A percentile compares a stretch with the other conserved stretches of the same genome.
These are phyloP conservation scores for Epicampocera succincta DNA, from an alignment of 2,888 invertebrate genomes.

Conservation along the genomic window DNA sequence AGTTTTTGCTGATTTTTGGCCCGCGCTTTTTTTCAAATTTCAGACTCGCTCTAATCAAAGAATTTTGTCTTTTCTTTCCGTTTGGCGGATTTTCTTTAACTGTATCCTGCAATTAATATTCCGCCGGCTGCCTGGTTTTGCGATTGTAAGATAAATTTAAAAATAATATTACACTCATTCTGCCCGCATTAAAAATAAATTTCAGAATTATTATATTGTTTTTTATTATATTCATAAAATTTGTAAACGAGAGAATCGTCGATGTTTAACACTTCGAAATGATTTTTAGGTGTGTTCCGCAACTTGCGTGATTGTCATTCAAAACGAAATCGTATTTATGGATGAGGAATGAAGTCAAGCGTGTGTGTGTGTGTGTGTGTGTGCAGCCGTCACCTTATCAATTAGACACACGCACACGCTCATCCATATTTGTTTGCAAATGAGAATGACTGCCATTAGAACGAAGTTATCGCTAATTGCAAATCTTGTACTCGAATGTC, in stretches of 20 bases:
- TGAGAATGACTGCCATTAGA: background rate
- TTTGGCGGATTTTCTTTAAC: background rate
- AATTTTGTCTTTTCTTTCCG: too few species aligned
- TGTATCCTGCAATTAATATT: slow-evolving; percentile 16
- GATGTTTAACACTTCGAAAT: slow-evolving; percentile 62
- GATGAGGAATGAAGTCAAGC: background rate
- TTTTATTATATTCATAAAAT: slow-evolving; percentile 18
- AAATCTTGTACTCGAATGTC: slow-evolving; percentile 31
- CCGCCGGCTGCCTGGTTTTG: background rate
- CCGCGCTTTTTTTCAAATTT: too few species aligned
- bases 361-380: background rate
- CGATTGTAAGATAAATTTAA: slow-evolving; percentile 37
- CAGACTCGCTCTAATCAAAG: background rate
- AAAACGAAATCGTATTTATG: slow-evolving; percentile 23
- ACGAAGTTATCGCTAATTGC: slow-evolving; percentile 44
- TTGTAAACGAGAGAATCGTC: slow-evolving; percentile 38
- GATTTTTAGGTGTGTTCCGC: slow-evolving; percentile 62
- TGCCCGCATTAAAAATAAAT: slow-evolving; percentile 7
- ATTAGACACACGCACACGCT: too few species aligned
- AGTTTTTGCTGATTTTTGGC: too few species aligned
- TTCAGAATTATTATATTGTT: slow-evolving; percentile 2
- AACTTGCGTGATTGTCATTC: slow-evolving; percentile 53
- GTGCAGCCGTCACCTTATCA: background rate
- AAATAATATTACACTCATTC: slow-evolving; percentile 23
- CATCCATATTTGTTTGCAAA: background rate